Base-by-base conservation (phyloP, 2,113 vertebrate genomes). In the Clinocottus analis region DNA sequence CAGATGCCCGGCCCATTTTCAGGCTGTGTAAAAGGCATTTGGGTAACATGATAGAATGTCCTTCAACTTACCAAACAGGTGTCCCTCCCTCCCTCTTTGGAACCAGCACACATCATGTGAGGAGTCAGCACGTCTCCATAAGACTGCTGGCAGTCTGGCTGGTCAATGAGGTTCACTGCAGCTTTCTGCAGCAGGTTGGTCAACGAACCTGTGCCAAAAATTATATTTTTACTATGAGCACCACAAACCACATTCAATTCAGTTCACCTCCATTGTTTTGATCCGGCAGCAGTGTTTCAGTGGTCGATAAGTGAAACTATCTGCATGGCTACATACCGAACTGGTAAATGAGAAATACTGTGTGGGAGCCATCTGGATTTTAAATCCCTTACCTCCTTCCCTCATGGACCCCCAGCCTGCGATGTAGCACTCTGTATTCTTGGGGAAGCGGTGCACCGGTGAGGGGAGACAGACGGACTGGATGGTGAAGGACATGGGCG, bases 41-140 rank as follows among this genome's bases (percentile, higher is more conserved):
- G 23, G 80, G 45, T 41, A 31, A 64, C 21, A 37, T 5, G 59
- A 6, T 43, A 2, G 21, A 10, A 14, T 47, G 45, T 6, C 29
- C 65, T 35, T 43, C 7, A 11, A 84, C 97, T 96, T 93, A 99
- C 98, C 77, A 96, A 95, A 55, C 98, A 99, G 27, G 97, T 96
- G 94, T 99, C 98, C 6, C 94, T 92, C 0, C 95, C 92, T 27
- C 97, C 97, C 14, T 95, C 95, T 10, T 96, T 95, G 76, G 92
- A 94, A 1, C 97, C 97, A 0, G 97, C 98, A 47, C 98, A 99
- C 89, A 99, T 75, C 98, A 99, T 99, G 85, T 94, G 95, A 53
- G 93, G 90, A 80, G 96, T 96, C 85, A 99, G 95, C 84, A 95
- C 94, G 13, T 92, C 87, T 0, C 96, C 95, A 82, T 99, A 98